A percentile compares a stretch with the other conserved stretches of the same genome.
These are phyloP conservation scores for Malacoraja senta DNA, from an alignment of 2,797 vertebrate species.

Conservation along the genomic window DNA sequence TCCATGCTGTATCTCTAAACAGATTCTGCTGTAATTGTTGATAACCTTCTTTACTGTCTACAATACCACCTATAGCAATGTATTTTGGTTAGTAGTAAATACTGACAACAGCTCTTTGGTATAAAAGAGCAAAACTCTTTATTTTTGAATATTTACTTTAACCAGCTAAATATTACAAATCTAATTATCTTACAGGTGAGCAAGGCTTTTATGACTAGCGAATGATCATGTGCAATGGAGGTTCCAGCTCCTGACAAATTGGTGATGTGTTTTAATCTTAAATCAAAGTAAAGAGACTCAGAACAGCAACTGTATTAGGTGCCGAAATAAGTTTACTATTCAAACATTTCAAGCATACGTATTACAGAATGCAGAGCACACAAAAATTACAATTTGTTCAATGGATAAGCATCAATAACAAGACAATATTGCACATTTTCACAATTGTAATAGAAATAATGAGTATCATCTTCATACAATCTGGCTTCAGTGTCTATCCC, in stretches of 20 bases:
- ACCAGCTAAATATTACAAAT: background rate
- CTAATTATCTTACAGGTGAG: background rate
- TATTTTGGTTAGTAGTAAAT: background rate
- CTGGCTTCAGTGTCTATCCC: background rate
- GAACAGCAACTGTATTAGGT: background rate
- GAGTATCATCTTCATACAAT: background rate
- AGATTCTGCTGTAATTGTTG: no score
- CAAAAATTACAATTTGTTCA: constrained; percentile 26
- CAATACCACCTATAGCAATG: background rate
- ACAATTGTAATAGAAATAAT: constrained; percentile 4
- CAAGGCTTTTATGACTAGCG: background rate
- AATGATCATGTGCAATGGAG: background rate
- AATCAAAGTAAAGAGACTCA: no score
- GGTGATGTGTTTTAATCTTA: no score
- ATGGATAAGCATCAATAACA: constrained; percentile 13
- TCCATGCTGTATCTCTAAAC: no score
- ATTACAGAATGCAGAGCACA: constrained; percentile 4
- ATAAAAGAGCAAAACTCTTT: background rate
- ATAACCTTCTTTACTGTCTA: no score
- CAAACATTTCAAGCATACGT: background rate
- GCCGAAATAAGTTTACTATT: constrained; percentile 35
- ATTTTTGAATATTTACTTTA: background rate
- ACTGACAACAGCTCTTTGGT: background rate
- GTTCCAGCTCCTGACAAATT: background rate
- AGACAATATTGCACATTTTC: constrained; percentile 13